phyloP scores from a whole-genome alignment of 2,797 vertebrate species.

The Hozukius guyotensis region DNA sequence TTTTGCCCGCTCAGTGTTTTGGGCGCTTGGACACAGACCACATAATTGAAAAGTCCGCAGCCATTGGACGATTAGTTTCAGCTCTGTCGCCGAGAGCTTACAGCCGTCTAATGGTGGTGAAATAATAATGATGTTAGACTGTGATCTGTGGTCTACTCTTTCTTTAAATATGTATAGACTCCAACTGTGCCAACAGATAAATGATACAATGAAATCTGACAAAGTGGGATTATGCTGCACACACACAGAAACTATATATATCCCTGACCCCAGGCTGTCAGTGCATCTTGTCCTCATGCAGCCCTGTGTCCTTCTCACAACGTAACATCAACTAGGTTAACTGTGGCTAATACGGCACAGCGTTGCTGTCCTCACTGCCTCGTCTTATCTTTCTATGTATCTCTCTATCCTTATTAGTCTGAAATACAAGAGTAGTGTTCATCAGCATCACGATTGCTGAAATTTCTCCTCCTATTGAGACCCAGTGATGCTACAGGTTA shows the following conservation, averaged over 20 bases:
- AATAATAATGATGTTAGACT: constrained; percentile 50
- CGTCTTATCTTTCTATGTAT: constrained; percentile 15
- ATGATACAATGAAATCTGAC: constrained; percentile 61
- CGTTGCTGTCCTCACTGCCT: constrained; percentile 38
- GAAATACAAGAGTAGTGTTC: not conserved
- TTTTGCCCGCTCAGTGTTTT: not conserved
- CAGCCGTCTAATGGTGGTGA: constrained; percentile 31
- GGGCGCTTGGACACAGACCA: not conserved
- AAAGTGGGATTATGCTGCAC: constrained; percentile 50
- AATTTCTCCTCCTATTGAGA: not conserved
- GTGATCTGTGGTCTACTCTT: constrained; percentile 27
- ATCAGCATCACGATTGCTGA: not conserved
- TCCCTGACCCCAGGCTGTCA: constrained; percentile 70
- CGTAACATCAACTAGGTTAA: constrained; percentile 65
- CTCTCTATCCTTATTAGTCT: constrained; percentile 9
- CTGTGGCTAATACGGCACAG: constrained; percentile 54
- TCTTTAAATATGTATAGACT: constrained; percentile 51
- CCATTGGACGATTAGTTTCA: not conserved
- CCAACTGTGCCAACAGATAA: constrained; percentile 38
- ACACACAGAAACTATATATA: constrained; percentile 62
- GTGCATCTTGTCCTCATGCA: constrained; percentile 69
- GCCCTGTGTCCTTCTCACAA: constrained; percentile 64
- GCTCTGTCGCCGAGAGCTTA: constrained; percentile 1
- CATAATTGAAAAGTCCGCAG: constrained; percentile 6
- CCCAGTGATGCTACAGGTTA: not conserved